Conservation (phyloP, 2,888 invertebrate species). For the Gnatocerus cornutus region DNA sequence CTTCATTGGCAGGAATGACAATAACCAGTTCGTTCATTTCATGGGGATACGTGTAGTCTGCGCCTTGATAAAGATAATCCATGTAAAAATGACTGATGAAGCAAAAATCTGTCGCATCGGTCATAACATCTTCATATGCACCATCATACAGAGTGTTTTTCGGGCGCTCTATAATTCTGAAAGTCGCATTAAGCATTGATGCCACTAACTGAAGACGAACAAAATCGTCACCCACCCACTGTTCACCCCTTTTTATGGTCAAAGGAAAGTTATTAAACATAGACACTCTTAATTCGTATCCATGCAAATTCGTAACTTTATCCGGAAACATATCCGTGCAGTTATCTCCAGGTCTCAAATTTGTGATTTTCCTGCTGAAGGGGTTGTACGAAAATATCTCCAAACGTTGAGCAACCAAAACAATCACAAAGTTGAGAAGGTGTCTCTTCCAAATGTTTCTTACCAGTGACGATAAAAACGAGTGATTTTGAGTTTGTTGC, state of each 20-base stretch:
- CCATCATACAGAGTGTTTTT: slow-evolving; percentile 4
- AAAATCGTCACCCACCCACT: slow-evolving; percentile 16
- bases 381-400: slow-evolving; percentile 13
- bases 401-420: slow-evolving; percentile 1
- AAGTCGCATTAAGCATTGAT: slow-evolving; percentile 35
- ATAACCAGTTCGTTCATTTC: slow-evolving; percentile 10
- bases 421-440: slow-evolving; percentile 8
- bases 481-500: not conserved
- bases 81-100: slow-evolving; percentile 36
- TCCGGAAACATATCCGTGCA: not conserved
- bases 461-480: not conserved
- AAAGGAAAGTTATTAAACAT: slow-evolving; percentile 10
- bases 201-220: slow-evolving; percentile 5
- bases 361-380: slow-evolving; percentile 1
- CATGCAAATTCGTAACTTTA: not conserved
- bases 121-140: slow-evolving; percentile 13
- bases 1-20: not conserved
- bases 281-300: slow-evolving; percentile 7
- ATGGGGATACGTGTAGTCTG: slow-evolving; percentile 31
- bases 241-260: not conserved
- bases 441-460: not conserved
- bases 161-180: slow-evolving; percentile 23
- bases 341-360: not conserved
- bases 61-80: slow-evolving; percentile 19
- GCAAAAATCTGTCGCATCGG: slow-evolving; percentile 27